Percentiles rank a stretch among this genome's conserved stretches.
These are phyloP conservation scores for Apodemia hepburni DNA, from an alignment of 2,888 invertebrate genomes.

Conservation along the genomic window DNA sequence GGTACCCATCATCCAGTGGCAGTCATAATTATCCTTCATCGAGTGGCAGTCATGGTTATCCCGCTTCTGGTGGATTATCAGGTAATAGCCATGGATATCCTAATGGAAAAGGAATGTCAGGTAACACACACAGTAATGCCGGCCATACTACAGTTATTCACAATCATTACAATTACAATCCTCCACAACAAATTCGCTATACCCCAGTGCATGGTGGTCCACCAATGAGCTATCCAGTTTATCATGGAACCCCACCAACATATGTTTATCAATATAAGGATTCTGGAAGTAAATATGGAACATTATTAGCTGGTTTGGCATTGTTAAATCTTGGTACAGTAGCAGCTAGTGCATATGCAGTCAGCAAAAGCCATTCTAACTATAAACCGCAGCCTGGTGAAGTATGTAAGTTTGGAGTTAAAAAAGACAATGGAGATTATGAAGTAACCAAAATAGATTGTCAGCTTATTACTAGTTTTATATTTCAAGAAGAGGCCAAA, in stretches of 20 bases:
- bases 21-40: slow-evolving; percentile 37
- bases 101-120: slow-evolving; percentile 37
- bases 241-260: slow-evolving; percentile 56
- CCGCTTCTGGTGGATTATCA: slow-evolving; percentile 34
- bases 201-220: slow-evolving; percentile 48
- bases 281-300: slow-evolving; percentile 68
- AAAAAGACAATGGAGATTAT: slow-evolving; percentile 62
- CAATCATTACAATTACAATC: slow-evolving; percentile 60
- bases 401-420: slow-evolving; percentile 62
- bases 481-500: slow-evolving; percentile 47
- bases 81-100: slow-evolving; percentile 36
- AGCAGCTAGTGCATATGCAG: slow-evolving; percentile 47
- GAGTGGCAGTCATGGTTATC: slow-evolving; percentile 35
- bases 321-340: slow-evolving; percentile 64
- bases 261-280: slow-evolving; percentile 66
- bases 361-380: slow-evolving; percentile 38
- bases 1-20: slow-evolving; percentile 36
- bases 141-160: slow-evolving; percentile 47
- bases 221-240: slow-evolving; percentile 56
- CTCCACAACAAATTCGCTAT: slow-evolving; percentile 61
- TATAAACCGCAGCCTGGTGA: slow-evolving; percentile 58
- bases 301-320: slow-evolving; percentile 60
- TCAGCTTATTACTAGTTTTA: slow-evolving; percentile 62
- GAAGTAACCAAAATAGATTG: slow-evolving; percentile 69
- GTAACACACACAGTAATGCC: slow-evolving; percentile 30